phyloP scores from a whole-genome alignment of 2,888 invertebrate species.

The Pterostichus madidus region DNA sequence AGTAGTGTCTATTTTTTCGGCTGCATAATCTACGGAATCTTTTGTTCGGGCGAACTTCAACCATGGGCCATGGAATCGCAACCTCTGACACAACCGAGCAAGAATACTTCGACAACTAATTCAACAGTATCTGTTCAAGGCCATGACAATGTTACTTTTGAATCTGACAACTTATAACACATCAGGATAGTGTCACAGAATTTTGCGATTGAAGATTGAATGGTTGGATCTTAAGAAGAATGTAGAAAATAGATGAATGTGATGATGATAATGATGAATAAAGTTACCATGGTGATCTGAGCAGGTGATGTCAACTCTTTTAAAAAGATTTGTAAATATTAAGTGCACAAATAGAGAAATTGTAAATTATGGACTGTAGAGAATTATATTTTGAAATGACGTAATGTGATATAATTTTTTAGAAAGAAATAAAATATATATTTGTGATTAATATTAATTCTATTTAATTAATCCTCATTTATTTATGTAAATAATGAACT shows the following conservation, averaged over 20 bases:
- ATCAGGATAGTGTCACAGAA: background rate
- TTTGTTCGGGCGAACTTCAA: conserved; percentile 90
- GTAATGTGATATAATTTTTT: conserved; percentile 7
- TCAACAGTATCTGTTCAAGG: conserved; percentile 36
- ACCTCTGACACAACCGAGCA: conserved; percentile 65
- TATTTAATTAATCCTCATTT: background rate
- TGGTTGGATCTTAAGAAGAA: background rate
- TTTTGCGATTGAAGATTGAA: background rate
- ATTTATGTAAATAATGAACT: no score
- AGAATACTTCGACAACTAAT: conserved; percentile 50
- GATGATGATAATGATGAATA: background rate
- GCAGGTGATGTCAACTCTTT: background rate
- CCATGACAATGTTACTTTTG: conserved; percentile 66
- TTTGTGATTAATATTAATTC: background rate
- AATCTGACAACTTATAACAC: conserved; percentile 63
- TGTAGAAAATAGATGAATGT: background rate
- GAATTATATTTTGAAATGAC: background rate
- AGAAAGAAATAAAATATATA: background rate
- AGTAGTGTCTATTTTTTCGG: conserved; percentile 91
- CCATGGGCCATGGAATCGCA: conserved; percentile 84
- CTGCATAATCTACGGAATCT: conserved; percentile 89
- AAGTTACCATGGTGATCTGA: background rate
- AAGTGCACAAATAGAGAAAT: background rate
- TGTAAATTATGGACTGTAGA: background rate
- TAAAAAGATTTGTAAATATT: background rate